Conservation (phyloP, 1,140 invertebrate genomes). For the Anthonomus grandis region DNA sequence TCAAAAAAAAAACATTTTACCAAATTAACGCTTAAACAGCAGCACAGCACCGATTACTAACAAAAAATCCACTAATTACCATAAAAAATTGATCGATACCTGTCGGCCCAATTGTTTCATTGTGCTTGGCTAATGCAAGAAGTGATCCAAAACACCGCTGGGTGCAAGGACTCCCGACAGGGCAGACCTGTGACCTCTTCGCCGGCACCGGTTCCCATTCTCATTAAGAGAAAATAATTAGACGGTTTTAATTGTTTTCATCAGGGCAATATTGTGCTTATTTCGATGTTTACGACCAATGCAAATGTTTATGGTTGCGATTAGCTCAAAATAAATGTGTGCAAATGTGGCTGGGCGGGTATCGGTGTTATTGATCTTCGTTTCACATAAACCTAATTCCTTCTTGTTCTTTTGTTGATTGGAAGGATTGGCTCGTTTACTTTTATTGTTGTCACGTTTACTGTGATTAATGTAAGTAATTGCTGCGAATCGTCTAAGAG, state of each 20-base stretch:
- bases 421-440: no score
- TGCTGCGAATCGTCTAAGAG: no score
- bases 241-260: conserved; percentile 34
- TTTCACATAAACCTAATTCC: no score
- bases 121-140: conserved; percentile 26
- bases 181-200: conserved; percentile 35
- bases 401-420: no score
- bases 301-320: conserved; percentile 20
- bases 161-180: conserved; percentile 32
- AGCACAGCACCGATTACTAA: no score
- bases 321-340: conserved; percentile 18
- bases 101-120: conserved; percentile 17
- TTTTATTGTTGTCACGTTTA: no score
- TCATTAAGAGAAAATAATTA: conserved; percentile 47
- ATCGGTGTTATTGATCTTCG: conserved; percentile 17
- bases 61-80: conserved; percentile 15
- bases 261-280: conserved; percentile 36
- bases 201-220: conserved; percentile 40
- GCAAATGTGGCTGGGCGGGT: no score
- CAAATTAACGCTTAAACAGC: no score
- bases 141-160: conserved; percentile 41
- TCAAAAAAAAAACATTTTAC: no score
- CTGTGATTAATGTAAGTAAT: no score
- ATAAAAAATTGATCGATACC: conserved; percentile 21
- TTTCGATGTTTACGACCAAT: conserved; percentile 32